Percentiles rank a stretch among this genome's conserved stretches.
These are phyloP conservation scores for Creontiades dilutus DNA, from an alignment of 2,888 invertebrate species.

Conservation along the genomic window DNA sequence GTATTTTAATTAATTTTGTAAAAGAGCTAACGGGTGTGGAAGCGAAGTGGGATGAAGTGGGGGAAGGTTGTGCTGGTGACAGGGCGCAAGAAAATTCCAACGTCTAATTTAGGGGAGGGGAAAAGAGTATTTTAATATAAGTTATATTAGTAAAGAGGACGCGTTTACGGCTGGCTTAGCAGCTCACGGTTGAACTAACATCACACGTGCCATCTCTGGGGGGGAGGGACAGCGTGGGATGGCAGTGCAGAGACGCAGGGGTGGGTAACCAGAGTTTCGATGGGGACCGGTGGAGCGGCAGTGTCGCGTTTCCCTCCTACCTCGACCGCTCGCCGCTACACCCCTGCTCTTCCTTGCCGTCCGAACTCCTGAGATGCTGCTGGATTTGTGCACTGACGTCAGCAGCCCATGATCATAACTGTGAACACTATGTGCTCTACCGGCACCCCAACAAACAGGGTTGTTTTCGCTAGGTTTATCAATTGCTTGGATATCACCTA, in stretches of 20 bases:
- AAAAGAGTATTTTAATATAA: slow-evolving; percentile 70
- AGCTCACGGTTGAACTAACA: slow-evolving; percentile 67
- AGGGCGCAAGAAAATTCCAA: slow-evolving; percentile 66
- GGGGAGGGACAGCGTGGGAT: not conserved
- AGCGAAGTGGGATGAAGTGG: not conserved
- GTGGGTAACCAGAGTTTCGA: slow-evolving; percentile 15
- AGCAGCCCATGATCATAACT: no score
- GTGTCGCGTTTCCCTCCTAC: not conserved
- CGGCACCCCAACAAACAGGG: no score
- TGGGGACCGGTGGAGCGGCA: slow-evolving; percentile 35
- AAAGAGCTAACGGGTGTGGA: slow-evolving; percentile 25
- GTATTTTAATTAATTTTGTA: slow-evolving; percentile 62
- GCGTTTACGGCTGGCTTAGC: slow-evolving; percentile 67
- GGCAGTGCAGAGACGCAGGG: not conserved
- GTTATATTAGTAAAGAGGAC: slow-evolving; percentile 70
- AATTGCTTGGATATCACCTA: no score
- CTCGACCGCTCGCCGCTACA: no score
- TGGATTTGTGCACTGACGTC: no score
- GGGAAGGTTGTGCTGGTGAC: slow-evolving; percentile 58
- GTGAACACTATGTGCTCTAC: no score
- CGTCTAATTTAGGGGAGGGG: slow-evolving; percentile 67
- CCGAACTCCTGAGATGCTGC: no score
- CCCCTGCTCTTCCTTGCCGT: no score
- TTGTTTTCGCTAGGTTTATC: no score
- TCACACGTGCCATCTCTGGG: slow-evolving; percentile 67